Evolutionary conservation across 2,113 vertebrate genomes (phyloP).

Genomic region (Pontoporia blainvillei): DNA sequence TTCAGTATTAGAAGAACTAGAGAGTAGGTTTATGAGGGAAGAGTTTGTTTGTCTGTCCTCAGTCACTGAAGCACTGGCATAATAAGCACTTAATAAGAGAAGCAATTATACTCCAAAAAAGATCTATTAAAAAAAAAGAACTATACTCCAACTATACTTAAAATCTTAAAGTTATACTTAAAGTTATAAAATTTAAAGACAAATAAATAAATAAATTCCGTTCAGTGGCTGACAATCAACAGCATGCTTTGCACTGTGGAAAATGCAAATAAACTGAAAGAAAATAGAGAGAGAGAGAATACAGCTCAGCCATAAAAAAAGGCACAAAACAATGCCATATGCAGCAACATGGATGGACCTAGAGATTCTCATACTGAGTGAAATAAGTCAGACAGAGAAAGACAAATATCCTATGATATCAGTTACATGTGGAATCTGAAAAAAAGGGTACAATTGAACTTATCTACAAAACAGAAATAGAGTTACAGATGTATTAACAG

Average conservation of each 20-base stretch:
- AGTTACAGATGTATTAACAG: background rate
- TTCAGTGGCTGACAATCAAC: too few relatives aligned
- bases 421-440: background rate
- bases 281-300: background rate
- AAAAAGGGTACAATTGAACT: background rate
- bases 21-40: background rate
- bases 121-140: too few relatives aligned
- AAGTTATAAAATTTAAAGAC: too few relatives aligned
- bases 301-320: rapidly evolving
- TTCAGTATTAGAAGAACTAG: background rate
- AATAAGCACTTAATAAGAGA: background rate
- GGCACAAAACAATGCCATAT: background rate
- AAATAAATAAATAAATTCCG: too few relatives aligned
- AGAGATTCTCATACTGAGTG: background rate
- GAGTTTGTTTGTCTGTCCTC: background rate
- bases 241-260: too few relatives aligned
- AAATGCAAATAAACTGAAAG: too few relatives aligned
- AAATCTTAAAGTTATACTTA: too few relatives aligned
- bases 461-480: background rate
- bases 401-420: background rate
- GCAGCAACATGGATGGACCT: background rate
- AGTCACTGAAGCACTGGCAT: too few relatives aligned
- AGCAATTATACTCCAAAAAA: too few relatives aligned
- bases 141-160: too few relatives aligned
- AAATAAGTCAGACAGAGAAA: background rate